Conservation (phyloP, 30 jellyfish, hydroid and myxozoan genomes). For the Chrysaora quinquecirrha region DNA sequence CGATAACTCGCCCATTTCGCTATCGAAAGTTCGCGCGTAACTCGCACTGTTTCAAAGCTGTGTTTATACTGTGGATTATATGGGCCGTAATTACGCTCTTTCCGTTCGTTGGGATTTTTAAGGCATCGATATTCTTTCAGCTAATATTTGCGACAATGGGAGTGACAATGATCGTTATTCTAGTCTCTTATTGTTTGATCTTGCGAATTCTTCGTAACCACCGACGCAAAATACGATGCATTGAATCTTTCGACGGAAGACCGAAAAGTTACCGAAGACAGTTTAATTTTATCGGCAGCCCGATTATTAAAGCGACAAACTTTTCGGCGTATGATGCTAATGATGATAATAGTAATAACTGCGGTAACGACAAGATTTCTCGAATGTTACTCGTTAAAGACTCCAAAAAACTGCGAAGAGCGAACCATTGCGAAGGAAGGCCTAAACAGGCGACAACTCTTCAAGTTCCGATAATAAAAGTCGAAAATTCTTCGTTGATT, state of each 20-base stretch:
- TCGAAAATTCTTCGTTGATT: background rate
- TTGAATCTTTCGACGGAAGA: background rate
- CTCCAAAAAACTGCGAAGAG: background rate
- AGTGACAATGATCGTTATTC: background rate
- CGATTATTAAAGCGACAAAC: background rate
- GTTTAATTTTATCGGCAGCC: background rate
- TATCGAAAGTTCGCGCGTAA: conserved; percentile 46
- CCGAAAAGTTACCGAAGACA: background rate
- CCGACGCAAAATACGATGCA: conserved; percentile 4
- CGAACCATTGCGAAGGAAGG: background rate
- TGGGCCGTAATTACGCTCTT: conserved; percentile 21
- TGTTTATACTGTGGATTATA: conserved; percentile 9
- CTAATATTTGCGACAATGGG: background rate
- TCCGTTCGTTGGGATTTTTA: background rate
- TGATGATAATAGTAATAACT: background rate
- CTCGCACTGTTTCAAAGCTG: conserved; percentile 5
- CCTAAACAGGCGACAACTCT: background rate
- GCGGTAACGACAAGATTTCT: background rate
- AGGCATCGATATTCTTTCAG: background rate
- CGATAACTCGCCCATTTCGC: conserved; percentile 69
- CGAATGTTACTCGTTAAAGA: background rate
- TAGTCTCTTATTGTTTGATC: conserved; percentile 15
- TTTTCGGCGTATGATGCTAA: background rate
- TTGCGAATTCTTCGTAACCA: conserved; percentile 14
- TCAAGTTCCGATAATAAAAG: background rate